Percentiles rank a stretch among this genome's conserved stretches.
These are phyloP conservation scores for Arothron firmamentum DNA, from an alignment of 2,113 vertebrate species.

Conservation along the genomic window DNA sequence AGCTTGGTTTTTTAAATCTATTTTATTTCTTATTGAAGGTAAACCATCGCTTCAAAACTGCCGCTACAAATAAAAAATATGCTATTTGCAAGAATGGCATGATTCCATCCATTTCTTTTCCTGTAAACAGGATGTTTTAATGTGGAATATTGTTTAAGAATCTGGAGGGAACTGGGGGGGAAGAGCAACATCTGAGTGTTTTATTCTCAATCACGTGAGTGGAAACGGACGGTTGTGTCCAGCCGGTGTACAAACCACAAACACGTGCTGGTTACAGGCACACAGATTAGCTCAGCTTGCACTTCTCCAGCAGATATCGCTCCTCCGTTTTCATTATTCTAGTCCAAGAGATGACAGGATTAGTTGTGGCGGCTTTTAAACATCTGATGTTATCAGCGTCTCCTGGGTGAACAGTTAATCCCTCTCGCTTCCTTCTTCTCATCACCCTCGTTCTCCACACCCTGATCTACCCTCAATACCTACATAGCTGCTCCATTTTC, in stretches of 20 bases:
- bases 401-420: slow-evolving; percentile 75
- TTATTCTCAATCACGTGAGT: neutral
- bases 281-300: slow-evolving; percentile 60
- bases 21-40: too few relatives aligned
- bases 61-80: too few relatives aligned
- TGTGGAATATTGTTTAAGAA: neutral
- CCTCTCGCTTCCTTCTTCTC: slow-evolving; percentile 49
- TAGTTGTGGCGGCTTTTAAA: slow-evolving; percentile 72
- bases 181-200: neutral
- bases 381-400: slow-evolving; percentile 73
- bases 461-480: neutral
- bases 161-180: too few relatives aligned
- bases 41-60: too few relatives aligned
- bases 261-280: slow-evolving; percentile 45
- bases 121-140: neutral
- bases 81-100: too few relatives aligned
- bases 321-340: slow-evolving; percentile 66
- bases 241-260: slow-evolving; percentile 39
- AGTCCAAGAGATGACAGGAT: slow-evolving; percentile 72
- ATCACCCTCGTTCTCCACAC: slow-evolving; percentile 33
- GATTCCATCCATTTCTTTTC: neutral
- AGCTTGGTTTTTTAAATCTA: too few relatives aligned
- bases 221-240: slow-evolving; percentile 33
- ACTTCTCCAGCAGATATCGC: slow-evolving; percentile 56
- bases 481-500: neutral